Evolutionary conservation across 1,140 invertebrate species (phyloP).

Genomic region (Chionoecetes opilio): DNA sequence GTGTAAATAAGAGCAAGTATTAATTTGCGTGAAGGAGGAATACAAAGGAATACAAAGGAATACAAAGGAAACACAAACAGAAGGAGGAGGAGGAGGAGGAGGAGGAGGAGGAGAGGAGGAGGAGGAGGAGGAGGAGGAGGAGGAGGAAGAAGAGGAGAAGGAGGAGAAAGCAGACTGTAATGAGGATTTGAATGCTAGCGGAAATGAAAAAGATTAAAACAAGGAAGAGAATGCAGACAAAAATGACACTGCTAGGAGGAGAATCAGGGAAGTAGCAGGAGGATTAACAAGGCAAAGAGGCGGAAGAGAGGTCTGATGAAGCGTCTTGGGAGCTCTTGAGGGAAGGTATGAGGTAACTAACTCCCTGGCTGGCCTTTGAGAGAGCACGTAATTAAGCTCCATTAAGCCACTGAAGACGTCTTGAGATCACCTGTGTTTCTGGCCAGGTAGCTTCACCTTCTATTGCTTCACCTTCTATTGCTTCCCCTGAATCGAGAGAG

Average conservation of each 20-base stretch:
- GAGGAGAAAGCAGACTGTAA: neutral
- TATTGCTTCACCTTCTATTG: neutral
- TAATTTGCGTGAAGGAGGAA: too few species aligned
- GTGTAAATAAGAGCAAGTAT: too few species aligned
- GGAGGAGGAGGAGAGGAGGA: neutral
- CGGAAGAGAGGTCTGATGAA: too few species aligned
- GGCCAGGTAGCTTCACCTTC: neutral
- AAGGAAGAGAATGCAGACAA: neutral
- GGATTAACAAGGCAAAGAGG: neutral
- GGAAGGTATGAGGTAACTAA: neutral
- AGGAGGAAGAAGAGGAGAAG: neutral
- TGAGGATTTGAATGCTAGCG: too few species aligned
- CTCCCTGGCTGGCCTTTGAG: neutral
- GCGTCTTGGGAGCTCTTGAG: too few species aligned
- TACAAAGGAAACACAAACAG: too few species aligned
- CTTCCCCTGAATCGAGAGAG: too few species aligned
- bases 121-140: neutral
- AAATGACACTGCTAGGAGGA: too few species aligned
- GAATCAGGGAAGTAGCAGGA: neutral
- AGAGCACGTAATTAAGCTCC: neutral
- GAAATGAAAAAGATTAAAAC: neutral
- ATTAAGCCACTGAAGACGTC: neutral
- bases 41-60: too few species aligned
- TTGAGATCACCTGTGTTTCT: neutral
- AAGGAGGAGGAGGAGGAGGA: neutral